Evolutionary conservation across 2,888 invertebrate genomes (phyloP).

Genomic region (Drosophila algonquin): DNA sequence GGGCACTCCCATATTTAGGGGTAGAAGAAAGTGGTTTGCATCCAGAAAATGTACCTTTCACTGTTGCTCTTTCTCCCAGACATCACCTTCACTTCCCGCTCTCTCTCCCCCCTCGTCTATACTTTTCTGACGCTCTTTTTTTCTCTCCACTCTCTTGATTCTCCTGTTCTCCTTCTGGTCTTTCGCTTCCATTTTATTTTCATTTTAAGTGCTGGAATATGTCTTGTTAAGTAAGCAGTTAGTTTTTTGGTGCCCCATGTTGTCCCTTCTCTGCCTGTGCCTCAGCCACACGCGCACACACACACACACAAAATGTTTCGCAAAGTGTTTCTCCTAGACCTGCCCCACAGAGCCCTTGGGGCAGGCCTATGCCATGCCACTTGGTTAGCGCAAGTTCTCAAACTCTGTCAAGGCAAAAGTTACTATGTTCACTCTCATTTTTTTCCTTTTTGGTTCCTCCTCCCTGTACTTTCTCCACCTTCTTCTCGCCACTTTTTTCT

Average conservation of each 20-base stretch:
- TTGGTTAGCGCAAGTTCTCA: constrained; percentile 48
- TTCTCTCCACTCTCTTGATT: not conserved
- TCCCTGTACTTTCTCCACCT: not conserved
- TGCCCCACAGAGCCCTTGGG: constrained; percentile 8
- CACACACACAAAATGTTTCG: constrained; percentile 38
- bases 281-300: not conserved
- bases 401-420: constrained; percentile 62
- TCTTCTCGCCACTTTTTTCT: not conserved
- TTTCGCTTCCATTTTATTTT: constrained; percentile 62
- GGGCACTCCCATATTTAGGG: no score
- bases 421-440: constrained; percentile 55
- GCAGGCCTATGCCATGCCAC: constrained; percentile 35
- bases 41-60: not conserved
- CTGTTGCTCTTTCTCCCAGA: not conserved
- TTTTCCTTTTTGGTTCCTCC: constrained; percentile 30
- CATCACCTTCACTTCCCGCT: not conserved
- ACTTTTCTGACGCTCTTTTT: not conserved
- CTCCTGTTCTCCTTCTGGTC: constrained; percentile 2
- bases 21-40: not conserved
- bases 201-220: constrained; percentile 79
- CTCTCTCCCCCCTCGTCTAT: not conserved
- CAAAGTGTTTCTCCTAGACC: constrained; percentile 31
- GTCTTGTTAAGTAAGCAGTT: constrained; percentile 78
- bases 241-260: constrained; percentile 69
- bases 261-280: constrained; percentile 28